A percentile compares a stretch with the other conserved stretches of the same genome.
These are phyloP conservation scores for Chydorus sphaericus DNA, from an alignment of 2,888 invertebrate species.

Conservation along the genomic window DNA sequence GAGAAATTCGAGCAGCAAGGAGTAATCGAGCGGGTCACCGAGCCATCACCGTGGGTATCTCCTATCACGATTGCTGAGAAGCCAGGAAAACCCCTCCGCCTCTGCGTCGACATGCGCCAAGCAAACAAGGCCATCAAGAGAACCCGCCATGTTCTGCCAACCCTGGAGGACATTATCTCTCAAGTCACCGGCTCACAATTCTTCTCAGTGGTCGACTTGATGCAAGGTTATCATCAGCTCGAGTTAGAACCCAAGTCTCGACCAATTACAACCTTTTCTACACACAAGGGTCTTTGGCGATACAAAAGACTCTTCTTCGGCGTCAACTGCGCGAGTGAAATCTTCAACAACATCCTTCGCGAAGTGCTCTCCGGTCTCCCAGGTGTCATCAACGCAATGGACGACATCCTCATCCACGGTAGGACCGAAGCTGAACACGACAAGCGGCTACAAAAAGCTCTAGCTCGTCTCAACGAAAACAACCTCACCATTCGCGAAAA, in stretches of 20 bases:
- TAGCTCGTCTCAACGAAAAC: constrained; percentile 17
- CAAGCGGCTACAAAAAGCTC: constrained; percentile 20
- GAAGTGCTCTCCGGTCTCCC: constrained; percentile 24
- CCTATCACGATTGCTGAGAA: constrained; percentile 22
- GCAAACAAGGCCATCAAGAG: constrained; percentile 19
- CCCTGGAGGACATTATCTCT: constrained; percentile 19
- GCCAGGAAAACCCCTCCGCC: constrained; percentile 16
- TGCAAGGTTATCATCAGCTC: constrained; percentile 27
- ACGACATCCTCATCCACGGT: constrained; percentile 28
- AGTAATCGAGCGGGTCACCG: constrained; percentile 22
- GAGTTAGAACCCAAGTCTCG: constrained; percentile 24
- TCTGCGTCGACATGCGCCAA: constrained; percentile 21
- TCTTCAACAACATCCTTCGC: constrained; percentile 29
- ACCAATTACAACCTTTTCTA: constrained; percentile 27
- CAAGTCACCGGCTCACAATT: constrained; percentile 18
- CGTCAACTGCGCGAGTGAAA: constrained; percentile 29
- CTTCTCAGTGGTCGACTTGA: constrained; percentile 26
- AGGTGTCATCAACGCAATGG: constrained; percentile 26
- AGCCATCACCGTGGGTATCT: constrained; percentile 23
- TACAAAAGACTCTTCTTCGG: constrained; percentile 30
- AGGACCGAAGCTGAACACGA: constrained; percentile 23
- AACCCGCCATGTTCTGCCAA: constrained; percentile 20
- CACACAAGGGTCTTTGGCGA: constrained; percentile 25
- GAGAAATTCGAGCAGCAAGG: constrained; percentile 19
- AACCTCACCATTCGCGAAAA: constrained; percentile 20